A percentile compares a stretch with the other conserved stretches of the same genome.
phyloP scores from a whole-genome alignment of 2,888 invertebrate genomes.

The Pollenia angustigena region DNA sequence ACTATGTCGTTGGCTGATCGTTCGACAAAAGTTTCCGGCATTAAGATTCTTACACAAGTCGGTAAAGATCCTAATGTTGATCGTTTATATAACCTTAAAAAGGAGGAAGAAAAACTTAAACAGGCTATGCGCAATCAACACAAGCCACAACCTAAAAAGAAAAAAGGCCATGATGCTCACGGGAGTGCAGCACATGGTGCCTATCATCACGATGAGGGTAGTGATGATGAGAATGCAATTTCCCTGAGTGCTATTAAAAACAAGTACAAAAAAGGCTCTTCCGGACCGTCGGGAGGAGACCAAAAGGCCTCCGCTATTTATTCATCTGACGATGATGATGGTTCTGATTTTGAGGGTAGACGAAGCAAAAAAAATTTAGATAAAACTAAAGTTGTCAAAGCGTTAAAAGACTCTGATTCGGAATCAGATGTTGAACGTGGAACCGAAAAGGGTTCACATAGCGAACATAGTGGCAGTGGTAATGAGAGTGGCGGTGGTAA shows the following conservation, averaged over 20 bases:
- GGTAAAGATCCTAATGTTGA: constrained; percentile 95
- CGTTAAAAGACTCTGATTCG: constrained; percentile 91
- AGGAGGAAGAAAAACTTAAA: constrained; percentile 97
- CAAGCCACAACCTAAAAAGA: constrained; percentile 85
- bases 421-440: constrained; percentile 83
- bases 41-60: constrained; percentile 95
- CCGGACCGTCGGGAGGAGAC: constrained; percentile 66
- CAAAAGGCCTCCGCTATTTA: constrained; percentile 88
- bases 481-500: constrained; percentile 73
- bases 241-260: constrained; percentile 97
- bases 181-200: constrained; percentile 82
- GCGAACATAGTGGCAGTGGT: constrained; percentile 74
- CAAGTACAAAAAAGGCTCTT: constrained; percentile 89
- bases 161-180: constrained; percentile 82
- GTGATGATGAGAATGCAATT: constrained; percentile 97
- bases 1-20: constrained; percentile 98
- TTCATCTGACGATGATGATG: constrained; percentile 92
- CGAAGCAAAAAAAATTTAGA: constrained; percentile 88
- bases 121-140: constrained; percentile 90
- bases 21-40: constrained; percentile 95
- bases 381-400: constrained; percentile 91
- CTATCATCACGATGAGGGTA: constrained; percentile 89
- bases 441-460: constrained; percentile 77
- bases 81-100: constrained; percentile 95
- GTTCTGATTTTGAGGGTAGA: constrained; percentile 91